Evolutionary conservation across 64 coral and sea anemone species (phyloP).

Genomic region (Montipora capricornis): DNA sequence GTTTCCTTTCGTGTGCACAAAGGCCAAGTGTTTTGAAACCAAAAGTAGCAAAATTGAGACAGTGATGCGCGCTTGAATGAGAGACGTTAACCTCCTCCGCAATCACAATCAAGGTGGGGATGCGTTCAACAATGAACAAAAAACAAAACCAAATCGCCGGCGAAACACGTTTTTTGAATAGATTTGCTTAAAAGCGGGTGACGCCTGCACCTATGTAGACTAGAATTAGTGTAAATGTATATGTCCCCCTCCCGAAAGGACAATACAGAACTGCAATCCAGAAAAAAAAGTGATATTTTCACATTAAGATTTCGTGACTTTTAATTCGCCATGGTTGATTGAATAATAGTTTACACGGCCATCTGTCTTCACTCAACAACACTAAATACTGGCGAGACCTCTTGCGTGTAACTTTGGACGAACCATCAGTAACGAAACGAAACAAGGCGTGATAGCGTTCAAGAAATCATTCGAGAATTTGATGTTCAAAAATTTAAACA

Average conservation of each 20-base stretch:
- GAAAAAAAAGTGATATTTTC: not conserved
- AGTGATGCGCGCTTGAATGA: not conserved
- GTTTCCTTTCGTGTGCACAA: slow-evolving; percentile 17
- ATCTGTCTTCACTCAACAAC: slow-evolving; percentile 12
- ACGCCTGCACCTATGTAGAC: not conserved
- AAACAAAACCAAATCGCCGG: not conserved
- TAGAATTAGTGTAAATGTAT: not conserved
- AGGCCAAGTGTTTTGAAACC: not conserved
- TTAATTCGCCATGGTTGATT: not conserved
- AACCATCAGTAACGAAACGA: no score
- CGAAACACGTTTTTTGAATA: not conserved
- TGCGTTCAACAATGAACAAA: not conserved
- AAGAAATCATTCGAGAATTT: not conserved
- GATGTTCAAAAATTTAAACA: not conserved
- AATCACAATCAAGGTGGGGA: not conserved
- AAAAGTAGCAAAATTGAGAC: not conserved
- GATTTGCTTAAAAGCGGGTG: not conserved
- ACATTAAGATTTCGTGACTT: slow-evolving; percentile 35
- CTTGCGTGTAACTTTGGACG: not conserved
- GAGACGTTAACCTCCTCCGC: no score
- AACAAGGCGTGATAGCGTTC: not conserved
- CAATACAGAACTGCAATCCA: not conserved
- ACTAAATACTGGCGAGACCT: not conserved
- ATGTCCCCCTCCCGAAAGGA: not conserved
- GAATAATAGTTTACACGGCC: not conserved